Conservation (phyloP, 2,113 vertebrate genomes). For the Platysteira castanea region DNA sequence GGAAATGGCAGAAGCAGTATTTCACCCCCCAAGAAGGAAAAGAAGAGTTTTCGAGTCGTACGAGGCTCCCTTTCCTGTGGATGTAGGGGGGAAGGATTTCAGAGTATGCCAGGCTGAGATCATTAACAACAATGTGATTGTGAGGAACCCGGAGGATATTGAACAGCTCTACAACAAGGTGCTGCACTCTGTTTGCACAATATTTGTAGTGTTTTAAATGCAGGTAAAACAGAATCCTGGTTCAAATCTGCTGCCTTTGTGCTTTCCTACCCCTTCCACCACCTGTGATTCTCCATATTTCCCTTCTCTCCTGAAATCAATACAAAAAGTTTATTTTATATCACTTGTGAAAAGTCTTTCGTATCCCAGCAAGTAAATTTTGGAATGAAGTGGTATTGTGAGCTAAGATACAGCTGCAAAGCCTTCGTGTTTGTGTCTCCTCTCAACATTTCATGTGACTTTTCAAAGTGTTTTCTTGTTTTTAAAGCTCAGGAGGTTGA, state of each 20-base stretch:
- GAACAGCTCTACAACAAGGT: slow-evolving; percentile 83
- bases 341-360: neutral
- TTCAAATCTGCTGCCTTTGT: neutral
- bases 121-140: slow-evolving; percentile 80
- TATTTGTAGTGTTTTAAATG: neutral
- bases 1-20: slow-evolving; percentile 78
- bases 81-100: slow-evolving; percentile 46
- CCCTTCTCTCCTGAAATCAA: neutral
- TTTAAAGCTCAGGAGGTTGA: neutral
- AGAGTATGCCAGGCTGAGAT: slow-evolving; percentile 78
- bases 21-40: slow-evolving; percentile 83
- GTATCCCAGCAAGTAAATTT: neutral
- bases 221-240: neutral
- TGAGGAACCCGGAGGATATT: slow-evolving; percentile 78
- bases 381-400: neutral
- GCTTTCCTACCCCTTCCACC: neutral
- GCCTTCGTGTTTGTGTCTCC: neutral
- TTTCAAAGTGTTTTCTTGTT: neutral
- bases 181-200: neutral
- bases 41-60: slow-evolving; percentile 77
- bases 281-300: fast-evolving
- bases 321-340: neutral
- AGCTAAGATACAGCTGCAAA: neutral
- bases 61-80: slow-evolving; percentile 79
- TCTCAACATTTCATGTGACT: neutral